These are phyloP conservation scores for Rhaphigaster nebulosa DNA, from an alignment of 2,888 invertebrate species.

Conservation along the genomic window DNA sequence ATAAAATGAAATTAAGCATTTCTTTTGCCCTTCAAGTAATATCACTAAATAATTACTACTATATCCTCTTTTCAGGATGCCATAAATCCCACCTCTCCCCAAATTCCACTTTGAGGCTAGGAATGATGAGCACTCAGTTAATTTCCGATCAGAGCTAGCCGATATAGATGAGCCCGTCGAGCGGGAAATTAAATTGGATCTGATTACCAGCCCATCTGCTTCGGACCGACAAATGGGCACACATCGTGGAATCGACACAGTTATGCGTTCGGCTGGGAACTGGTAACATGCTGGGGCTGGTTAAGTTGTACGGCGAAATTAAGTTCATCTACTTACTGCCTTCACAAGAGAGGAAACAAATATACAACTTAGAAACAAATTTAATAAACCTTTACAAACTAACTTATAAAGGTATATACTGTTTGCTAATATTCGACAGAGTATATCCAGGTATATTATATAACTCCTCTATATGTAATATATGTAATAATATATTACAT, in stretches of 20 bases:
- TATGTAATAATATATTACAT: not conserved
- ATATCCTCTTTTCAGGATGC: not conserved
- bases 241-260: not conserved
- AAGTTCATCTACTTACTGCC: not conserved
- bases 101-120: not conserved
- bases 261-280: not conserved
- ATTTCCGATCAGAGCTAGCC: not conserved
- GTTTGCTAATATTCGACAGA: not conserved
- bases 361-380: not conserved
- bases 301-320: not conserved
- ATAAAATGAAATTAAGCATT: too few relatives aligned
- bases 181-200: conserved; percentile 20
- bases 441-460: not conserved
- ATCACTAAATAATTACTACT: not conserved
- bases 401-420: not conserved
- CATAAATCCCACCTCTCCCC: not conserved
- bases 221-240: too few relatives aligned
- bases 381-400: not conserved
- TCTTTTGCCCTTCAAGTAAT: too few relatives aligned
- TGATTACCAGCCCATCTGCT: not conserved
- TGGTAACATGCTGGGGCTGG: not conserved
- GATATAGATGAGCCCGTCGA: not conserved
- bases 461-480: not conserved
- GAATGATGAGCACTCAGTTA: not conserved
- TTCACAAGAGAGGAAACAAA: not conserved